Percentiles rank a stretch among this genome's conserved stretches.
These are phyloP conservation scores for Chiropotes sagulatus DNA, from an alignment of 2,797 vertebrate genomes.

Conservation along the genomic window DNA sequence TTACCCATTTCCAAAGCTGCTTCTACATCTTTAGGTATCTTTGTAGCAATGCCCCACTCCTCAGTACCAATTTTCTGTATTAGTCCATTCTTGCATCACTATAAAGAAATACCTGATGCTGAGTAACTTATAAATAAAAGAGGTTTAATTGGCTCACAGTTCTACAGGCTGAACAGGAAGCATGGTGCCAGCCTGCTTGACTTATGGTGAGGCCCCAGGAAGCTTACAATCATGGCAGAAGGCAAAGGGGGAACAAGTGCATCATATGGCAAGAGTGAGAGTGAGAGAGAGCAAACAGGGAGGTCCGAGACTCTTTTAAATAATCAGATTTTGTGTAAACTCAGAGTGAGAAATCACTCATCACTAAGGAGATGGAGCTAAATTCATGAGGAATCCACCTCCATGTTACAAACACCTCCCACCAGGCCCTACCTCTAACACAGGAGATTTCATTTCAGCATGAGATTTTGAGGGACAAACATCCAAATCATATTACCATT, in stretches of 20 bases:
- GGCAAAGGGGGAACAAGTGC: background rate
- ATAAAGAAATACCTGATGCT: too few relatives aligned
- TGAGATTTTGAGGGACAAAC: background rate
- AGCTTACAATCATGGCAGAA: background rate
- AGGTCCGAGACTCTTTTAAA: background rate
- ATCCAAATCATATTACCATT: background rate
- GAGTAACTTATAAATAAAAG: background rate
- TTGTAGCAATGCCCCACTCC: too few relatives aligned
- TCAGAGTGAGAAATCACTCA: background rate
- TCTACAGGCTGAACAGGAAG: background rate
- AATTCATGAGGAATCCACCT: background rate
- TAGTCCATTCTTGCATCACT: too few relatives aligned
- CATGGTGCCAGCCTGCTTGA: background rate
- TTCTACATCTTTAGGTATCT: too few relatives aligned
- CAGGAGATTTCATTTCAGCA: background rate
- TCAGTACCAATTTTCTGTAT: too few relatives aligned
- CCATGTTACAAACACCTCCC: background rate
- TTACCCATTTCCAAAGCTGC: too few relatives aligned
- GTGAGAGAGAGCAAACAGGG: background rate
- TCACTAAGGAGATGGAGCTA: background rate
- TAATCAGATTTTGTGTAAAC: background rate
- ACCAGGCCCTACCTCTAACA: background rate
- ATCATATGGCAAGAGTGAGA: background rate
- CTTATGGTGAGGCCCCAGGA: background rate
- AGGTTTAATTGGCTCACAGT: background rate